Evolutionary conservation across 1,140 invertebrate species (phyloP), one percentile per base, ranked within the genome.

Genomic region (Zelostemma sp.): DNA sequence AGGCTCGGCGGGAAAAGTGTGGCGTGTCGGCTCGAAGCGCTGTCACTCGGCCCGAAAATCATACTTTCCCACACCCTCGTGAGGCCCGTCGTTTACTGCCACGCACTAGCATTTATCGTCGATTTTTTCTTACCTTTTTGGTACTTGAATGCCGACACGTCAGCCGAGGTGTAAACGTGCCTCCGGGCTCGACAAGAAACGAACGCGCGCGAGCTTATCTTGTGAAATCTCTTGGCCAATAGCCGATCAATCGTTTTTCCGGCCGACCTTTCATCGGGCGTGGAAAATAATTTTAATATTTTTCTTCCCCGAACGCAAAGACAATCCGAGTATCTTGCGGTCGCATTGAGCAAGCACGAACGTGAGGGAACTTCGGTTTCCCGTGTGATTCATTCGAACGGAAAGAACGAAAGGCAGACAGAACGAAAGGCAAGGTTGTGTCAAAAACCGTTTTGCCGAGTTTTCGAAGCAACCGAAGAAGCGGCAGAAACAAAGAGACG

Each of bases 11-110:
- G 16, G 17, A 47, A 25, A 28, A 47, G 16, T 15, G 6, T 15
- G n/a, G 40, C 45, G 16, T 43, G 16, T 33, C 48, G 28, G 17
- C 25, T 41, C 19, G 35, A 12, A 69, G 40, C 46, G 41, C 19
- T 53, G 49, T 55, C 46, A 56, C 55, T 61, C 15, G 25, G 31
- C 16, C 54, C 25, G 11, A 54, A 58, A 46, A 59, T 47, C 38
- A 25, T 11, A 47, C 19, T 43, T 65, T 65, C 62, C 48, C 68
- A 68, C 65, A 62, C 51, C 57, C 41, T 38, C 46, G 31, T 38
- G 11, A 15, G 33, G 5, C 25, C 5, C 47, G 54, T 45, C 17
- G 38, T 12, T 15, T 46, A 53, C 8, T 46, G 65, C 40, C 58
- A 57, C 35, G 45, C 45, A 63, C 33, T 19, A 25, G 21, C 31